A percentile compares a stretch with the other conserved stretches of the same genome.
Conservation (phyloP, 2,888 invertebrate species). For the Andrena trimmerana region DNA sequence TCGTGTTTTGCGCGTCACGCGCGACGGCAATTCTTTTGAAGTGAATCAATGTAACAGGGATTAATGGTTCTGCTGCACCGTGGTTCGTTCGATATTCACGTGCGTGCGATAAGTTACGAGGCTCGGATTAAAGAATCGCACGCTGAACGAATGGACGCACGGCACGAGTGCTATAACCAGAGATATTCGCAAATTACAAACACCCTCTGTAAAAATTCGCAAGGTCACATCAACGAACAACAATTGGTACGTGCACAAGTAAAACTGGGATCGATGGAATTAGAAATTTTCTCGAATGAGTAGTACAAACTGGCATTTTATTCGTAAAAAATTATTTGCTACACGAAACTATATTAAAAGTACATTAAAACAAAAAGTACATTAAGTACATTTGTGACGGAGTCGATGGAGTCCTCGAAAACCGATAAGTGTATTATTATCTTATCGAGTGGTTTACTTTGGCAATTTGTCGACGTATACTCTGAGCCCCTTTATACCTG, state of each 20-base stretch:
- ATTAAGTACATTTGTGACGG: no score
- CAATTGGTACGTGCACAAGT: neutral
- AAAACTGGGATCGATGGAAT: neutral
- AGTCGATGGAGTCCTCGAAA: no score
- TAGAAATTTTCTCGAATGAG: neutral
- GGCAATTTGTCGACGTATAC: constrained; percentile 72
- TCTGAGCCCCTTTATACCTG: constrained; percentile 77
- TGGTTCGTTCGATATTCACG: constrained; percentile 19
- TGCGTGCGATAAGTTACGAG: neutral
- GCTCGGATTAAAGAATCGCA: constrained; percentile 10
- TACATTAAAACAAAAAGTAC: no score
- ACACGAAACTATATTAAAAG: neutral
- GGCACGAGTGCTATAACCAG: constrained; percentile 9
- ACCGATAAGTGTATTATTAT: neutral
- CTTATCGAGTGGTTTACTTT: constrained; percentile 46
- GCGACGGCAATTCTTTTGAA: no score
- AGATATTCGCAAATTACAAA: constrained; percentile 18
- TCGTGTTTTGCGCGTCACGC: neutral
- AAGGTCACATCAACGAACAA: no score
- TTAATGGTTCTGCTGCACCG: constrained; percentile 12
- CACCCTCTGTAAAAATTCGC: no score
- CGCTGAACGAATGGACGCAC: constrained; percentile 25
- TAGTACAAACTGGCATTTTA: neutral
- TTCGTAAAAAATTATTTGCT: neutral
- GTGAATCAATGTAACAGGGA: constrained; percentile 3